phyloP scores from a whole-genome alignment of 30 jellyfish, hydroid and myxozoan genomes.

The Clytia hemisphaerica region DNA sequence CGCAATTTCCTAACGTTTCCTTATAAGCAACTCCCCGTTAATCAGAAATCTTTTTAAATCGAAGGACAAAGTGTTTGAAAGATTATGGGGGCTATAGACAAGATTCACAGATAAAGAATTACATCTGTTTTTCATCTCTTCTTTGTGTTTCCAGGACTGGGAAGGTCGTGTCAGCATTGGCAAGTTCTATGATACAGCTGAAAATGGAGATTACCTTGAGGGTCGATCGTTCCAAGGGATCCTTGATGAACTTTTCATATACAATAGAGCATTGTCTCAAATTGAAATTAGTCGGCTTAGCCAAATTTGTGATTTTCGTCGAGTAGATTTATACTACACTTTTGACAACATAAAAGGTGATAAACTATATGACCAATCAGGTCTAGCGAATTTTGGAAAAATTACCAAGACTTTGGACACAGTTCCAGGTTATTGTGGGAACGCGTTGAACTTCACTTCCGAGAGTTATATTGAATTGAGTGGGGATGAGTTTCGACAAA shows the following conservation, averaged over 20 bases:
- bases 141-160: slow-evolving; percentile 54
- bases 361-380: slow-evolving; percentile 63
- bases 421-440: slow-evolving; percentile 72
- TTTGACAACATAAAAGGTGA: slow-evolving; percentile 40
- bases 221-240: slow-evolving; percentile 80
- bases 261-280: slow-evolving; percentile 58
- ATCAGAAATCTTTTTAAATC: no score
- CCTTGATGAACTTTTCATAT: slow-evolving; percentile 64
- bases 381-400: slow-evolving; percentile 60
- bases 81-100: no score
- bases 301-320: slow-evolving; percentile 79
- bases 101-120: no score
- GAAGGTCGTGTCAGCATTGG: slow-evolving; percentile 80
- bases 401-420: slow-evolving; percentile 39
- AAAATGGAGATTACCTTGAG: slow-evolving; percentile 69
- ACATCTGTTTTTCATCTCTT: no score
- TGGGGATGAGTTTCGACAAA: slow-evolving; percentile 73
- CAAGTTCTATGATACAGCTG: slow-evolving; percentile 62
- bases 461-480: slow-evolving; percentile 39
- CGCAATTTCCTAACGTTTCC: no score
- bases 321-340: slow-evolving; percentile 56
- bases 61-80: no score
- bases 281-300: slow-evolving; percentile 64
- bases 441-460: slow-evolving; percentile 56
- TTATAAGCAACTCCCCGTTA: no score